phyloP scores from a whole-genome alignment of 2,113 vertebrate genomes.

The Ctenodactylus gundi region DNA sequence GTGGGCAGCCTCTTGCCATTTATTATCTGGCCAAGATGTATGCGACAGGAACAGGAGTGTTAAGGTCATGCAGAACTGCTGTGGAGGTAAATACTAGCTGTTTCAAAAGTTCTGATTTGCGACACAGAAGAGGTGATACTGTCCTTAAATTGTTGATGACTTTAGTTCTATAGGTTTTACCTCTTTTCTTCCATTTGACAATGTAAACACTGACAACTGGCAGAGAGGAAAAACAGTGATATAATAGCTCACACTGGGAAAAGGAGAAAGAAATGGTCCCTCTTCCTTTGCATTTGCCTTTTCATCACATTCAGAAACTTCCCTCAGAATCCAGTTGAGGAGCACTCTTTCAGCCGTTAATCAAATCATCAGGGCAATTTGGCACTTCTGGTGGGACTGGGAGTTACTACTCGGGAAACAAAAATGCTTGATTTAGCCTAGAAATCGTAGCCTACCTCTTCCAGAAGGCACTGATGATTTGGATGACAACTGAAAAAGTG shows the following conservation, averaged over 20 bases:
- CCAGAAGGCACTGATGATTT: slow-evolving; percentile 37
- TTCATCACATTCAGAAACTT: slow-evolving; percentile 28
- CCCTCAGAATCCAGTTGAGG: slow-evolving; percentile 34
- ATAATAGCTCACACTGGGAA: neutral
- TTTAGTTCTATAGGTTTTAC: neutral
- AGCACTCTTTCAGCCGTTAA: slow-evolving; percentile 14
- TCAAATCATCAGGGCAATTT: slow-evolving; percentile 15
- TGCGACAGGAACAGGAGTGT: slow-evolving; percentile 74
- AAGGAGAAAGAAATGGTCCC: neutral
- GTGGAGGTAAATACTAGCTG: slow-evolving; percentile 74
- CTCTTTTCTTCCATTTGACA: slow-evolving; percentile 22
- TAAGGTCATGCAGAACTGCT: slow-evolving; percentile 79
- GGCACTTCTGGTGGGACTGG: neutral
- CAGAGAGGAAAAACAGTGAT: neutral
- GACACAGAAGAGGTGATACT: neutral
- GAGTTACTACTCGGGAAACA: neutral
- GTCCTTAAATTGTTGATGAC: neutral
- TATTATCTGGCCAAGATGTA: slow-evolving; percentile 83
- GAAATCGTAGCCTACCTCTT: slow-evolving; percentile 38
- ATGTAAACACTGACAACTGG: neutral
- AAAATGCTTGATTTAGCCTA: slow-evolving; percentile 35
- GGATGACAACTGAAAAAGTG: slow-evolving; percentile 34
- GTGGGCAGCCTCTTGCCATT: slow-evolving; percentile 78
- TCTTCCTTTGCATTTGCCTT: neutral
- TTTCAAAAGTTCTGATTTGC: neutral